phyloP scores from a whole-genome alignment of 2,888 invertebrate species.

The Dermolepida albohirtum region DNA sequence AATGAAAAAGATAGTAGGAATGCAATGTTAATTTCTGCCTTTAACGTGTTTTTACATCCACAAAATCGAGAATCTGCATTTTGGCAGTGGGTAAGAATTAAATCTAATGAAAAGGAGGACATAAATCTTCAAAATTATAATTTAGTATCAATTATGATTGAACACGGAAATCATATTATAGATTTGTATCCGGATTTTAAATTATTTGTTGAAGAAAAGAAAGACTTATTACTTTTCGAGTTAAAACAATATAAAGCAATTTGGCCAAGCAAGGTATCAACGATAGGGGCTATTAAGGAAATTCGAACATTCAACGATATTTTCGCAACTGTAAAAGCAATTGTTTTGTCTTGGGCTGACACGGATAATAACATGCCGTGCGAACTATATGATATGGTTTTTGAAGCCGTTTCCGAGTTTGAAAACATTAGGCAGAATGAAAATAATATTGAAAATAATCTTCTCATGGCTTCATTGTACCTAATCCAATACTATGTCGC shows the following conservation, averaged over 20 bases:
- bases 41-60: conserved; percentile 49
- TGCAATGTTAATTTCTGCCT: conserved; percentile 50
- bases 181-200: conserved; percentile 43
- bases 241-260: conserved; percentile 52
- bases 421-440: conserved; percentile 38
- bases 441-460: conserved; percentile 37
- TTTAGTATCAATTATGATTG: conserved; percentile 48
- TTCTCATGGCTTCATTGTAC: conserved; percentile 52
- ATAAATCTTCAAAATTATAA: conserved; percentile 51
- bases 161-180: conserved; percentile 44
- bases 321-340: conserved; percentile 46
- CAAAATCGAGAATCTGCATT: conserved; percentile 46
- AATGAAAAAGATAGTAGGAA: conserved; percentile 43
- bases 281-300: conserved; percentile 52
- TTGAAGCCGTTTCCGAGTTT: conserved; percentile 46
- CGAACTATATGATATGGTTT: conserved; percentile 45
- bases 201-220: conserved; percentile 45
- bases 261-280: conserved; percentile 56
- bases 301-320: conserved; percentile 50
- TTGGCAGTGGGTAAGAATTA: conserved; percentile 52
- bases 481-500: conserved; percentile 51
- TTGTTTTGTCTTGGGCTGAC: conserved; percentile 51
- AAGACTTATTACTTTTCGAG: conserved; percentile 52
- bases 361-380: conserved; percentile 45
- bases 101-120: conserved; percentile 48